phyloP scores from a whole-genome alignment of 2,888 invertebrate genomes.

The Watsonalla cultraria region DNA sequence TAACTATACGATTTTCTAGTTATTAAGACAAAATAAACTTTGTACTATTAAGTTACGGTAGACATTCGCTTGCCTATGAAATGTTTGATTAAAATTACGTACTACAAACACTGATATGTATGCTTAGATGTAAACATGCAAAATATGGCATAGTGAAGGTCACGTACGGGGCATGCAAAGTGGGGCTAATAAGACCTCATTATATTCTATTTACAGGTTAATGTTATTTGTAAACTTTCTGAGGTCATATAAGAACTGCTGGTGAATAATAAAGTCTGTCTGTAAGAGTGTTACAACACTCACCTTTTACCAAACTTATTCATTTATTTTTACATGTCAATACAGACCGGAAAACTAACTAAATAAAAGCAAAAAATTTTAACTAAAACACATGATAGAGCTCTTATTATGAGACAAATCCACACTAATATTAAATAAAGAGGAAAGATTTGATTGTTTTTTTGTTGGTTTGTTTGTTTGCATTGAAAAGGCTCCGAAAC shows the following conservation, averaged over 20 bases:
- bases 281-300: no score
- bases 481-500: no score
- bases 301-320: no score
- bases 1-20: not conserved
- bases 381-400: no score
- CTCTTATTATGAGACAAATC: no score
- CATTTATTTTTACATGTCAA: no score
- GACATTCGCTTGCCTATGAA: not conserved
- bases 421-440: no score
- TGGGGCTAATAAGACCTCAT: not conserved
- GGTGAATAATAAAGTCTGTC: no score
- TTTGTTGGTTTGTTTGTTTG: no score
- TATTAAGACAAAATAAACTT: not conserved
- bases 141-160: not conserved
- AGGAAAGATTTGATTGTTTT: no score
- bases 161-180: not conserved
- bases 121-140: not conserved
- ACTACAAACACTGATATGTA: not conserved
- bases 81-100: not conserved
- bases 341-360: no score
- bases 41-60: not conserved
- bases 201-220: not conserved
- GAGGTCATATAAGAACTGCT: not conserved
- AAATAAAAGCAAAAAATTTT: no score
- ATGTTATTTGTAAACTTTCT: not conserved